These are phyloP conservation scores for Pollenia griseotomentosa DNA, from an alignment of 2,888 invertebrate species.

Conservation along the genomic window DNA sequence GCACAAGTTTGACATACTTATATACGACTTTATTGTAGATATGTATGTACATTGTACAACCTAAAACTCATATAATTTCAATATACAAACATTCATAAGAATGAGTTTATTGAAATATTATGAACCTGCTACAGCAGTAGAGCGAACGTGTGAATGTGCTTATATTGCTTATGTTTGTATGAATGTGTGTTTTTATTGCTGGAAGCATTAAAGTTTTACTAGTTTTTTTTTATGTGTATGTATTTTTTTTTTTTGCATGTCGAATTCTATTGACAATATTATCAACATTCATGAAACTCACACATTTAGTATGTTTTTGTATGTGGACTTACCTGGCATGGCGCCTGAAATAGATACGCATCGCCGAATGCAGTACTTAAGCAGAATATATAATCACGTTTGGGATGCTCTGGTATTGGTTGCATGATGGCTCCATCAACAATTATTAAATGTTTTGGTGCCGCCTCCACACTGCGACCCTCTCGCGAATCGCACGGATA, in stretches of 20 bases:
- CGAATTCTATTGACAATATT: constrained; percentile 18
- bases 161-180: constrained; percentile 16
- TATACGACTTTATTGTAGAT: neutral
- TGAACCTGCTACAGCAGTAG: constrained; percentile 6
- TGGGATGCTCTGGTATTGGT: constrained; percentile 99
- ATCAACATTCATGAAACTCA: constrained; percentile 4
- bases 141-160: constrained; percentile 46
- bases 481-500: constrained; percentile 97
- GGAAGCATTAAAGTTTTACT: constrained; percentile 38
- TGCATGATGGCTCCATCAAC: constrained; percentile 99
- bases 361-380: constrained; percentile 99
- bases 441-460: constrained; percentile 97
- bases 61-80: constrained; percentile 4
- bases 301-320: neutral
- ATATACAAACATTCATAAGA: constrained; percentile 15
- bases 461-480: constrained; percentile 94
- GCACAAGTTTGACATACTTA: neutral
- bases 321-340: constrained; percentile 88
- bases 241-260: neutral
- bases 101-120: constrained; percentile 54
- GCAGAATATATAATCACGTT: constrained; percentile 98
- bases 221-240: neutral
- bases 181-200: constrained; percentile 18
- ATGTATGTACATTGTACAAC: neutral
- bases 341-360: constrained; percentile 98